Evolutionary conservation across 2,888 invertebrate genomes (phyloP).

Genomic region (Ichneumoninae sp.): DNA sequence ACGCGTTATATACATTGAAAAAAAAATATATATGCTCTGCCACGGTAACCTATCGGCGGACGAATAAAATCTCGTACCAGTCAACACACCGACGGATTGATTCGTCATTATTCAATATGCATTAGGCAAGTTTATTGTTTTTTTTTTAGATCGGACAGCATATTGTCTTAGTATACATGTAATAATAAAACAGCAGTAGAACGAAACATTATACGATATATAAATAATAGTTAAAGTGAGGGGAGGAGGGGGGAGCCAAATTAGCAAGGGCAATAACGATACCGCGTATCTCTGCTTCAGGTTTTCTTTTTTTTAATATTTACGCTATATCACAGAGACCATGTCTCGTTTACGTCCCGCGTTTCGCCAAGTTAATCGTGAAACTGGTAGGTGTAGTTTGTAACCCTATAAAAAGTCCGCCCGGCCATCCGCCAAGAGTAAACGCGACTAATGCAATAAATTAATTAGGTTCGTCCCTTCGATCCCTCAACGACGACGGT

Average conservation of each 20-base stretch:
- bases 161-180: constrained; percentile 69
- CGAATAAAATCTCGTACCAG: not conserved
- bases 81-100: not conserved
- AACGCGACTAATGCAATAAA: constrained; percentile 75
- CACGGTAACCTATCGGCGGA: too few relatives aligned
- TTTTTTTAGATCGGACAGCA: constrained; percentile 71
- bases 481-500: constrained; percentile 68
- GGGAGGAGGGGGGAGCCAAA: constrained; percentile 23
- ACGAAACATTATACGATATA: constrained; percentile 54
- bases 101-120: constrained; percentile 67
- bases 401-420: constrained; percentile 43
- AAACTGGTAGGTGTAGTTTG: constrained; percentile 10
- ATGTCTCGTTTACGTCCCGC: constrained; percentile 67
- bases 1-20: not conserved
- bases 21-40: too few relatives aligned
- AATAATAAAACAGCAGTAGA: constrained; percentile 54
- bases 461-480: constrained; percentile 70
- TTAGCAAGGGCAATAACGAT: constrained; percentile 76
- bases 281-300: constrained; percentile 79
- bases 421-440: constrained; percentile 69
- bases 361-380: constrained; percentile 16
- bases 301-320: constrained; percentile 71
- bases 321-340: constrained; percentile 82
- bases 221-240: constrained; percentile 50
- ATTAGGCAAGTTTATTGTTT: constrained; percentile 80